A percentile compares a stretch with the other conserved stretches of the same genome.
Evolutionary conservation across 2,113 vertebrate species (phyloP).

Genomic region (Himantopus leucocephalus): DNA sequence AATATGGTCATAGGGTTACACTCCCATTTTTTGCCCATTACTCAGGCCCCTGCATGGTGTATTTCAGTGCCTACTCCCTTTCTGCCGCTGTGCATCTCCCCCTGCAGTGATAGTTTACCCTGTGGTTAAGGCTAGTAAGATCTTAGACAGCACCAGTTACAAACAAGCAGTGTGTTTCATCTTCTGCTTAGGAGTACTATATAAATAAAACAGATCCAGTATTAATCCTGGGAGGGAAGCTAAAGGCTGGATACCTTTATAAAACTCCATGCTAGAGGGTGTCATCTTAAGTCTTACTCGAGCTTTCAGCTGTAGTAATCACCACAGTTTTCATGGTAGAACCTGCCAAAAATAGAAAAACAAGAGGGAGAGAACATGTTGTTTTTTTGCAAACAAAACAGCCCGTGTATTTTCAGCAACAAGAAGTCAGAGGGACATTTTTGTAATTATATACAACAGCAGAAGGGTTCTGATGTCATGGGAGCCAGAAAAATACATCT

Average conservation of each 20-base stretch:
- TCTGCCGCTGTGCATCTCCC: background rate
- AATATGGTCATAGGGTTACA: conserved; percentile 62
- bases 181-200: background rate
- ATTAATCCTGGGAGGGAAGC: background rate
- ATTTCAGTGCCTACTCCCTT: conserved; percentile 38
- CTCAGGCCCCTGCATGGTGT: conserved; percentile 39
- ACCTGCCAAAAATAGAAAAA: conserved; percentile 51
- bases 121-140: background rate
- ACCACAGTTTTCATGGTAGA: background rate
- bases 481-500: conserved; percentile 20
- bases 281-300: background rate
- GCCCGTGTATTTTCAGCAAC: conserved; percentile 48
- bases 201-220: background rate
- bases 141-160: conserved; percentile 14
- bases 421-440: conserved; percentile 41
- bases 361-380: conserved; percentile 15
- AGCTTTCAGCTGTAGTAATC: background rate
- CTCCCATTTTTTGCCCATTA: conserved; percentile 57
- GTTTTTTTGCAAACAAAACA: conserved; percentile 43
- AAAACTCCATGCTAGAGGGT: background rate
- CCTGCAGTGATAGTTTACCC: conserved; percentile 9
- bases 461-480: conserved; percentile 31
- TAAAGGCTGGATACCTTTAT: background rate
- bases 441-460: conserved; percentile 52
- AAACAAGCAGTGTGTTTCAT: background rate